Conservation (phyloP, 1,140 invertebrate species). For the Chrysomallon squamiferum region DNA sequence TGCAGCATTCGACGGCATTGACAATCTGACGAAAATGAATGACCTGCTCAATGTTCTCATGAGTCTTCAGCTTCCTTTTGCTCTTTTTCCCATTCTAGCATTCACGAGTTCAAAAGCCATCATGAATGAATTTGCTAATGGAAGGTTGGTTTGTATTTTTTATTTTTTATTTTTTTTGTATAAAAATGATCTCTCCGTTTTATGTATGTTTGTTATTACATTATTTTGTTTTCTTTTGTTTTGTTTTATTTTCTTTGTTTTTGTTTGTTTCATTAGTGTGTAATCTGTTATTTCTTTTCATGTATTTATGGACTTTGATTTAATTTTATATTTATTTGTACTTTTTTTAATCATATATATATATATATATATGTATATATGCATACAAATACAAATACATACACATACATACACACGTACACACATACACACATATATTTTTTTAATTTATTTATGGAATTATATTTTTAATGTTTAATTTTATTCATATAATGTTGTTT, state of each 20-base stretch:
- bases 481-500: no score
- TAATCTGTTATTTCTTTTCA: not conserved
- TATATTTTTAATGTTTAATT: no score
- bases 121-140: slow-evolving; percentile 70
- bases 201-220: not conserved
- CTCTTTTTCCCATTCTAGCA: slow-evolving; percentile 84
- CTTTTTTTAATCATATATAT: no score
- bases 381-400: no score
- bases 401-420: no score
- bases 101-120: slow-evolving; percentile 82
- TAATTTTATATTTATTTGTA: not conserved
- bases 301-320: not conserved
- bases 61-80: slow-evolving; percentile 76
- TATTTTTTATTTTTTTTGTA: not conserved
- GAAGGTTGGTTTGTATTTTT: slow-evolving; percentile 44
- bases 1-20: slow-evolving; percentile 76
- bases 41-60: slow-evolving; percentile 90
- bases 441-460: no score
- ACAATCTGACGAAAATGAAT: slow-evolving; percentile 83
- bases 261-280: not conserved
- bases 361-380: no score
- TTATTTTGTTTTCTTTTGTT: not conserved
- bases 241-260: not conserved
- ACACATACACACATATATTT: no score
- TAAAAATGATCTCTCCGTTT: no score